Evolutionary conservation across 1,140 invertebrate species (phyloP).

Genomic region (Phymorhynchus buccinoides): DNA sequence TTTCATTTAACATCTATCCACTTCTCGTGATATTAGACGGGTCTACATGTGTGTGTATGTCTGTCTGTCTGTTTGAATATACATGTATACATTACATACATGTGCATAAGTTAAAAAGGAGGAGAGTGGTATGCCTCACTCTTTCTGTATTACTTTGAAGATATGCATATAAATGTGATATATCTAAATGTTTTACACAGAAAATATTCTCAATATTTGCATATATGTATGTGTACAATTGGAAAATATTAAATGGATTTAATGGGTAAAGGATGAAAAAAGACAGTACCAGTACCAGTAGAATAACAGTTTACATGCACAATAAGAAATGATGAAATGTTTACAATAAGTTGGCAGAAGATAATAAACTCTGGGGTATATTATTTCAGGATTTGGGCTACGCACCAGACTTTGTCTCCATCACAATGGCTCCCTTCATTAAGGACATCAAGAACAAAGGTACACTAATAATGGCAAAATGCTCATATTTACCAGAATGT

Average conservation of each 20-base stretch:
- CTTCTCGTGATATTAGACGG: too few species aligned
- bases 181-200: too few species aligned
- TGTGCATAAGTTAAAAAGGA: too few species aligned
- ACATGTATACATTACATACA: too few species aligned
- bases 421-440: conserved; percentile 74
- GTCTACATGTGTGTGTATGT: too few species aligned
- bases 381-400: conserved; percentile 74
- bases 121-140: too few species aligned
- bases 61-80: too few species aligned
- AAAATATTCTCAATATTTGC: conserved; percentile 7
- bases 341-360: too few species aligned
- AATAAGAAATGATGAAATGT: too few species aligned
- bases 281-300: neutral
- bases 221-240: conserved; percentile 19
- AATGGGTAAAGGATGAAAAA: neutral
- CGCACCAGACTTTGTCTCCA: conserved; percentile 76
- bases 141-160: too few species aligned
- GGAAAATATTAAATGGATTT: neutral
- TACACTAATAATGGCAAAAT: conserved; percentile 43
- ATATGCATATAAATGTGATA: too few species aligned
- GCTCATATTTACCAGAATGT: neutral
- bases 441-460: conserved; percentile 75
- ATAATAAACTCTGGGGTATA: too few species aligned
- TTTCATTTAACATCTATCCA: neutral
- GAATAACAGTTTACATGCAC: neutral